Percentiles rank a stretch among this genome's conserved stretches.
Conservation (phyloP, 1,140 invertebrate species). For the Dinothrombium tinctorium region DNA sequence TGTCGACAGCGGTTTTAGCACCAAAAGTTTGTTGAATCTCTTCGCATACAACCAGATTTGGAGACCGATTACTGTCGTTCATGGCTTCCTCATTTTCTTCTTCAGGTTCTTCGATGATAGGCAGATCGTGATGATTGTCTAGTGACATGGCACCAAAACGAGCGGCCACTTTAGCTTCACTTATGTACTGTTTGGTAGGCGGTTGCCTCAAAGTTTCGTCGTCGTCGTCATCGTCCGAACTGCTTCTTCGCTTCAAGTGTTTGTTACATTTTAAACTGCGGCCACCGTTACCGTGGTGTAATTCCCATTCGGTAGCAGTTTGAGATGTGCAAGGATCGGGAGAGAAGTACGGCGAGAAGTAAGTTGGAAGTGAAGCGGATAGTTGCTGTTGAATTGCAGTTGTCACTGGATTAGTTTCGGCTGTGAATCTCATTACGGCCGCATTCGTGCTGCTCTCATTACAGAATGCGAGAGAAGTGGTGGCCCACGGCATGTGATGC, state of each 20-base stretch:
- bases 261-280: not conserved
- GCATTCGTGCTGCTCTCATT: not conserved
- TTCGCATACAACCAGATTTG: too few species aligned
- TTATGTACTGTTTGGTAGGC: constrained; percentile 13
- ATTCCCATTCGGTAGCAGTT: constrained; percentile 13
- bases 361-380: not conserved
- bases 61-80: not conserved
- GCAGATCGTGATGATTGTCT: too few species aligned
- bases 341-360: not conserved
- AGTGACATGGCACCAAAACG: constrained; percentile 13
- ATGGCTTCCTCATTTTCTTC: constrained; percentile 4
- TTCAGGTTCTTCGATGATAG: constrained; percentile 10
- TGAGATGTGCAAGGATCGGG: constrained; percentile 14
- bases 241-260: constrained; percentile 13
- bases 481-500: constrained; percentile 6
- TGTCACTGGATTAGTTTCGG: not conserved
- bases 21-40: constrained; percentile 4
- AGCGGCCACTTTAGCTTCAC: constrained; percentile 14
- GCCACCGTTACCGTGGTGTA: constrained; percentile 9
- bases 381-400: not conserved
- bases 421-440: constrained; percentile 10
- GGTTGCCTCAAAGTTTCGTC: constrained; percentile 1
- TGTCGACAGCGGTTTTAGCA: not conserved
- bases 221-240: constrained; percentile 1
- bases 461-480: not conserved